A percentile compares a stretch with the other conserved stretches of the same genome.
Conservation (phyloP, 1,140 invertebrate species). For the Drosophila rhopaloa region DNA sequence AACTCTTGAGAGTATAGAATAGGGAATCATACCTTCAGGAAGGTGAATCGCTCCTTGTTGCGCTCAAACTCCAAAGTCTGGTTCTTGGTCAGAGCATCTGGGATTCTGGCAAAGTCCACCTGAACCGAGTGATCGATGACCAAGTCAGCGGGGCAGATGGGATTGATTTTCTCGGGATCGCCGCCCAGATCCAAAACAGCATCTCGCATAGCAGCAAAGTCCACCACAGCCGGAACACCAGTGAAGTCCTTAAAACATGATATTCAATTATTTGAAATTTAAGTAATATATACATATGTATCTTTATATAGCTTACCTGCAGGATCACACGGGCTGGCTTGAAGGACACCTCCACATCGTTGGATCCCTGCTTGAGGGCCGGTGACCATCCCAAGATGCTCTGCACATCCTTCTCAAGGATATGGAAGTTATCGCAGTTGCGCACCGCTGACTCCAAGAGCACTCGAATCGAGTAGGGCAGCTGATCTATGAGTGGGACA, state of each 20-base stretch:
- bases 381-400: conserved; percentile 96
- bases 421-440: conserved; percentile 98
- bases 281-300: background rate
- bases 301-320: conserved; percentile 87
- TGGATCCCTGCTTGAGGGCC: conserved; percentile 87
- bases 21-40: conserved; percentile 89
- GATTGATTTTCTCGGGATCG: conserved; percentile 97
- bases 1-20: background rate
- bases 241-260: conserved; percentile 90
- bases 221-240: conserved; percentile 99
- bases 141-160: conserved; percentile 97
- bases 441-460: conserved; percentile 97
- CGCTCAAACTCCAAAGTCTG: conserved; percentile 98
- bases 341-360: conserved; percentile 96
- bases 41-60: conserved; percentile 98
- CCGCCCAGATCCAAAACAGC: conserved; percentile 94
- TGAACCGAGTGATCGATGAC: conserved; percentile 99
- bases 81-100: conserved; percentile 96
- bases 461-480: conserved; percentile 97
- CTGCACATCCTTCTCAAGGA: conserved; percentile 93
- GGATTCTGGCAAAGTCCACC: conserved; percentile 96
- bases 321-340: conserved; percentile 97
- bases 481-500: conserved; percentile 85
- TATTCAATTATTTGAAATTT: background rate
- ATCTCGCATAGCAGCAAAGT: conserved; percentile 99